These are phyloP conservation scores for Unio pictorum DNA, from an alignment of 2,888 invertebrate species.

Conservation along the genomic window DNA sequence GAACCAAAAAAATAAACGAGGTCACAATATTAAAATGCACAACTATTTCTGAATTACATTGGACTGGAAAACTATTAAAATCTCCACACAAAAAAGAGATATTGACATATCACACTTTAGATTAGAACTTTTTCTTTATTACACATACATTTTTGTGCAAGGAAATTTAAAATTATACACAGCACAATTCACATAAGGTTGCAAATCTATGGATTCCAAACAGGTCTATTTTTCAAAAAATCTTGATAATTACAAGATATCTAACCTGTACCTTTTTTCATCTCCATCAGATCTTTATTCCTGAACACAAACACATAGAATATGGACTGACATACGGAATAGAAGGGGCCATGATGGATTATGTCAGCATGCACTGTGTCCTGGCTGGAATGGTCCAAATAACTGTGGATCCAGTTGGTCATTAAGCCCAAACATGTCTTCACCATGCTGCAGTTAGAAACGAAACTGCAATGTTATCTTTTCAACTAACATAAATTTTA, in stretches of 20 bases:
- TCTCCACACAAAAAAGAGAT: no score
- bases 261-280: conserved; percentile 77
- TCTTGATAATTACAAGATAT: background rate
- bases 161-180: no score
- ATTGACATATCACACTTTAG: no score
- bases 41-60: no score
- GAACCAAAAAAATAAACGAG: no score
- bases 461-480: conserved; percentile 71
- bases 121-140: no score
- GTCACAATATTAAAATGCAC: no score
- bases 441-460: conserved; percentile 69
- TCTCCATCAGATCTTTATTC: conserved; percentile 85
- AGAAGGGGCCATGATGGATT: conserved; percentile 89
- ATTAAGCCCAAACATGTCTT: conserved; percentile 80
- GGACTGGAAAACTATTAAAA: no score
- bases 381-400: conserved; percentile 77
- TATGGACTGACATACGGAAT: conserved; percentile 90
- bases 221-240: no score
- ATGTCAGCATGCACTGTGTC: conserved; percentile 75
- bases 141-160: no score
- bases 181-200: no score
- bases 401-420: conserved; percentile 87
- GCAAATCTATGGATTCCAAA: no score
- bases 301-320: conserved; percentile 94
- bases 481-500: background rate